Base-by-base conservation (phyloP, 1,140 invertebrate genomes). In the Teleogryllus occipitalis region DNA sequence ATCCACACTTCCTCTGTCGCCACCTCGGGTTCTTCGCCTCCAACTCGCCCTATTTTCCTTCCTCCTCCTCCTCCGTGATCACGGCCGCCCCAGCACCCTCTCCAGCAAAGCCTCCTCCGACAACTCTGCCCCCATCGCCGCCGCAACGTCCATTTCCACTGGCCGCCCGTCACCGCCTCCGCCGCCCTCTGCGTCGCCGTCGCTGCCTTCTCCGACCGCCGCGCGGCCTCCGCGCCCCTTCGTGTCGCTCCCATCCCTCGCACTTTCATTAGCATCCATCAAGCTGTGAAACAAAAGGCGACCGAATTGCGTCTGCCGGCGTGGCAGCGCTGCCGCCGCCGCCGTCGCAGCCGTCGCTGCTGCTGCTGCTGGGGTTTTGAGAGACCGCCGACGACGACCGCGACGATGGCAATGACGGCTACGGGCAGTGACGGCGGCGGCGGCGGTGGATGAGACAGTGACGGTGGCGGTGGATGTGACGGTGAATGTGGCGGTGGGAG, bases 221-320 rank as follows among this genome's bases (percentile, higher is more conserved):
- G 72, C 12, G 73, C 27, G 7, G 14, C 49, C 47, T 22, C 75
- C 18, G 76, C 65, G 77, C 54, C 49, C 7, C 49, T 39, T 47
- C 14, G 72, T 47, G 39, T 39, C 78, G 10, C 18, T 39, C 15
- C 47, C 46, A 8, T 21, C 65, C 48, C 22, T 54, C 39, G 76
- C 65, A 75, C 81, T 81, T 81, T 81, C 81, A 81, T 81, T 81
- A 81, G 81, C 81, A 81, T 81, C 81, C 81, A 81, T 81, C 81
- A 81, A 81, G 81, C 81, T 79, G 80, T 81, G 81, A 81, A 81
- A 81, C 81, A 81, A 81, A 81, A 80, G 76, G 73, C 78, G 48
- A 72, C 78, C 76, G 78, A 74, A 73, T 72, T 74, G 54, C 73
- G 78, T 74, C 73, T 78, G 27, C 48, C 39, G 54, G 48, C 47